phyloP scores from a whole-genome alignment of 2,888 invertebrate species.

The Xylota segnis region DNA sequence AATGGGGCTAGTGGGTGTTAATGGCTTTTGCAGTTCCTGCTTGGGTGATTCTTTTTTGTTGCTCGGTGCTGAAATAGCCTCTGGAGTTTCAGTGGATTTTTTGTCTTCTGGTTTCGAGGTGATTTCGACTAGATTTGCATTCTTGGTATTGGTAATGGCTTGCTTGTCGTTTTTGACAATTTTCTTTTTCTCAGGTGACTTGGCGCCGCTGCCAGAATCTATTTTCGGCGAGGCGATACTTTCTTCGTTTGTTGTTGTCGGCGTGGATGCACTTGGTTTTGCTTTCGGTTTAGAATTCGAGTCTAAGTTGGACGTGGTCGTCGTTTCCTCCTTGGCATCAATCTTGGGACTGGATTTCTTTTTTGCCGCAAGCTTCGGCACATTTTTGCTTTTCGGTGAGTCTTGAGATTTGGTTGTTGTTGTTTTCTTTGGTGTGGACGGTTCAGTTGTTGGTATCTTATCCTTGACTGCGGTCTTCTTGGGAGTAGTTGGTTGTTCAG shows the following conservation, averaged over 20 bases:
- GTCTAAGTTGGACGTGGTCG: conserved; percentile 73
- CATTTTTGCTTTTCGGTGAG: conserved; percentile 59
- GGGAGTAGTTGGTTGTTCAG: not conserved
- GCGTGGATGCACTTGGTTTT: conserved; percentile 50
- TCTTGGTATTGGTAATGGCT: conserved; percentile 45
- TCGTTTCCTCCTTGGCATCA: conserved; percentile 69
- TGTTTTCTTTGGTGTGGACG: conserved; percentile 44
- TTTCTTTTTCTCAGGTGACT: conserved; percentile 82
- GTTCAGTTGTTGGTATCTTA: conserved; percentile 10
- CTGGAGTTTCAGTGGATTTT: conserved; percentile 48
- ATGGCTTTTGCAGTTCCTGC: conserved; percentile 73
- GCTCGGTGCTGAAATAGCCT: conserved; percentile 64
- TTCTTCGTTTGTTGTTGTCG: conserved; percentile 71
- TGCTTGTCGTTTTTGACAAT: conserved; percentile 61
- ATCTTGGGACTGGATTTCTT: conserved; percentile 71
- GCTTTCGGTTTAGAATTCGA: conserved; percentile 79
- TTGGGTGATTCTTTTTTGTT: conserved; percentile 77
- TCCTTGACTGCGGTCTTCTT: conserved; percentile 35
- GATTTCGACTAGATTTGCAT: conserved; percentile 51
- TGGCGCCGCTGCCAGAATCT: conserved; percentile 83
- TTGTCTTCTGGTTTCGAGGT: conserved; percentile 76
- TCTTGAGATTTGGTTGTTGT: conserved; percentile 76
- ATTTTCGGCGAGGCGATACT: conserved; percentile 81
- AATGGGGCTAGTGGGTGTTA: conserved; percentile 73
- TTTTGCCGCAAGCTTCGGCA: conserved; percentile 71